A percentile compares a stretch with the other conserved stretches of the same genome.
phyloP scores from a whole-genome alignment of 2,797 vertebrate genomes.

The Sebastes matsubarae region DNA sequence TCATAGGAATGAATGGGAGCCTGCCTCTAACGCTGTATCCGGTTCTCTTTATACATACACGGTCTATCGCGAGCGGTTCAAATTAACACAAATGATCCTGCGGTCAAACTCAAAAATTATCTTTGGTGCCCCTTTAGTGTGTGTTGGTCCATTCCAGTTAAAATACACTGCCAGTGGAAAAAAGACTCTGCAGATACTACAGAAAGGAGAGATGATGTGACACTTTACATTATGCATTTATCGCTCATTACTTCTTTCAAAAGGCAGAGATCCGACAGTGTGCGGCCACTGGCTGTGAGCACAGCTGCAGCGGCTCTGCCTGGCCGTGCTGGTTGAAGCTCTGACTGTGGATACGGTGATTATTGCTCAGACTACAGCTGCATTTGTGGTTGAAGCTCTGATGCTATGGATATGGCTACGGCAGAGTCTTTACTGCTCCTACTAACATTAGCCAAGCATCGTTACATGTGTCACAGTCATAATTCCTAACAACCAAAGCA shows the following conservation, averaged over 20 bases:
- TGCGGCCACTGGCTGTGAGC: not conserved
- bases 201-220: not conserved
- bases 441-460: not conserved
- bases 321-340: not conserved
- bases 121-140: not conserved
- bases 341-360: not conserved
- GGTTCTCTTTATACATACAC: too few relatives aligned
- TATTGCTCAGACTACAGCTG: not conserved
- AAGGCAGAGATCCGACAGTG: not conserved
- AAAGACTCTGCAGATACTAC: not conserved
- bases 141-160: not conserved
- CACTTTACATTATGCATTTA: not conserved
- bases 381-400: not conserved
- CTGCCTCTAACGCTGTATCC: too few relatives aligned
- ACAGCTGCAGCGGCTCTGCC: not conserved
- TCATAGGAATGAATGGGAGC: too few relatives aligned
- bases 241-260: not conserved
- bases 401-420: not conserved
- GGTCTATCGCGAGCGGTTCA: too few relatives aligned
- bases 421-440: not conserved
- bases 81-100: too few relatives aligned
- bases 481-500: not conserved
- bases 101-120: too few relatives aligned
- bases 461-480: too few relatives aligned
- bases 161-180: not conserved